Conservation (phyloP, 2,113 vertebrate genomes). For the Uria lomvia region DNA sequence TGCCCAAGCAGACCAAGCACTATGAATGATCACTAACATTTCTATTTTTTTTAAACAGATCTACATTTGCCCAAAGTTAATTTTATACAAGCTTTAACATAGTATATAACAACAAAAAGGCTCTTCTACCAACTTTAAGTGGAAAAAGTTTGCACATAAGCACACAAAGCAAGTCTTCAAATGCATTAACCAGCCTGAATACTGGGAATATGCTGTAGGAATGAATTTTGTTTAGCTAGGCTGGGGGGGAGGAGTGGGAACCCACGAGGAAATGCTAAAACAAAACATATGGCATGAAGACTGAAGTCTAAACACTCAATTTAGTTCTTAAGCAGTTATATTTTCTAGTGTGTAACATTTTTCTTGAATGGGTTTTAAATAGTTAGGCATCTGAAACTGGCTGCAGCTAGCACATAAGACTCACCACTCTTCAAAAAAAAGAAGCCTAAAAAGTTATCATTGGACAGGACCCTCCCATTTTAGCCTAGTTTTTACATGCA, state of each 20-base stretch:
- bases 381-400: background rate
- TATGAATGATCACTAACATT: background rate
- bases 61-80: background rate
- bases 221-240: slow-evolving; percentile 5
- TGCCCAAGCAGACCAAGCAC: background rate
- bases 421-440: rapidly evolving
- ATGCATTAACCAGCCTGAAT: background rate
- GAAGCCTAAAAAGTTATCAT: background rate
- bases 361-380: slow-evolving; percentile 38
- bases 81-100: background rate
- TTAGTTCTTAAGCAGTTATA: background rate
- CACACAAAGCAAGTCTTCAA: background rate
- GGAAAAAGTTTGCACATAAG: background rate
- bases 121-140: background rate
- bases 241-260: slow-evolving; percentile 22
- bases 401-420: background rate
- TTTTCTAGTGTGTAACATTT: background rate
- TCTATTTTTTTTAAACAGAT: background rate
- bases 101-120: background rate
- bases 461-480: background rate
- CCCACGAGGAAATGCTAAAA: slow-evolving; percentile 20
- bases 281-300: slow-evolving; percentile 37
- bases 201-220: background rate
- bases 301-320: background rate
- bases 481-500: background rate